Percentiles rank a stretch among this genome's conserved stretches.
phyloP scores from a whole-genome alignment of 2,888 invertebrate genomes.

The Minunthozetes semirufus region DNA sequence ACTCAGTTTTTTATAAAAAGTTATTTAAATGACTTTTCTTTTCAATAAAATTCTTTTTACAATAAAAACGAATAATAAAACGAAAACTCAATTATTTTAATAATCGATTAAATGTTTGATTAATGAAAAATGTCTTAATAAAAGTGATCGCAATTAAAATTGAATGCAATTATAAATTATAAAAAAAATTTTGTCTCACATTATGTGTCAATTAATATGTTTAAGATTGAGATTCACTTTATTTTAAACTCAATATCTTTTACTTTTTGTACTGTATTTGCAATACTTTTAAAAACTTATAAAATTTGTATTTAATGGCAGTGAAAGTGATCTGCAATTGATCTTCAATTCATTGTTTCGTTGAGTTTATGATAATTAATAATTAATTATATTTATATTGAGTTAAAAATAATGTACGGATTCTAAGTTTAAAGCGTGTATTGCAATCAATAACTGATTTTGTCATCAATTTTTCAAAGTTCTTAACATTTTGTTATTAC shows the following conservation, averaged over 20 bases:
- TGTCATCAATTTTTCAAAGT: no score
- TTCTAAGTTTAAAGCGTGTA: no score
- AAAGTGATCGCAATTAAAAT: not conserved
- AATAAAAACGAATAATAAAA: no score
- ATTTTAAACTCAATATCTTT: not conserved
- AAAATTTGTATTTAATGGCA: not conserved
- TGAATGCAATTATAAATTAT: not conserved
- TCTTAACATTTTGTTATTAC: no score
- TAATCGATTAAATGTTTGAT: not conserved
- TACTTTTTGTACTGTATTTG: not conserved
- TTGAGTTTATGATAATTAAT: not conserved
- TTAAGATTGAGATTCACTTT: not conserved
- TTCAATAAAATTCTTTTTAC: no score
- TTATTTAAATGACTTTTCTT: not conserved
- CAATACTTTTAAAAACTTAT: not conserved
- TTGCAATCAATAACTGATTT: no score
- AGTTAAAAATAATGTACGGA: not conserved
- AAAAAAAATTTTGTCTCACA: not conserved
- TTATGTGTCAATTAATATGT: not conserved
- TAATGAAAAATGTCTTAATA: not conserved
- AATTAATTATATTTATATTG: not conserved
- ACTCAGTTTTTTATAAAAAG: not conserved
- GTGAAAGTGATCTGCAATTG: not conserved
- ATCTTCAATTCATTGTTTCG: not conserved
- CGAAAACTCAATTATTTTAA: no score